Evolutionary conservation across 1,140 invertebrate species (phyloP).

Genomic region (Vanessa atalanta): DNA sequence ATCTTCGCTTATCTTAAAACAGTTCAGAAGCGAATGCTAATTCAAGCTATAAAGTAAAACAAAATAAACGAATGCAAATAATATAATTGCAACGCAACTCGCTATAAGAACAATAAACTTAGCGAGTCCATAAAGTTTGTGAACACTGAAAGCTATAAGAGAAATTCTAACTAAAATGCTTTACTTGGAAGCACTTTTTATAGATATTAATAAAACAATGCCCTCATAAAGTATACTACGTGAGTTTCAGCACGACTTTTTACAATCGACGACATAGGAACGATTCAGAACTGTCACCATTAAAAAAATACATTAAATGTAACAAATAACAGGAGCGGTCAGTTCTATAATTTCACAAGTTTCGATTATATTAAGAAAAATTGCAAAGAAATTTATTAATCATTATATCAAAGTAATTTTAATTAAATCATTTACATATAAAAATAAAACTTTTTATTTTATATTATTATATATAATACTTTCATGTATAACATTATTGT

Average conservation of each 20-base stretch:
- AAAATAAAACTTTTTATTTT: too few species aligned
- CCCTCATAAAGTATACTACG: constrained; percentile 69
- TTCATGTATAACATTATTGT: too few species aligned
- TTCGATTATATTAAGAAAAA: too few species aligned
- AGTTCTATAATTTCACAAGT: too few species aligned
- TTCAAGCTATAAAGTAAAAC: constrained; percentile 6
- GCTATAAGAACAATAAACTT: constrained; percentile 61
- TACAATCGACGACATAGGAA: constrained; percentile 44
- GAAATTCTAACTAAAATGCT: constrained; percentile 55
- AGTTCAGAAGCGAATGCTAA: constrained; percentile 12
- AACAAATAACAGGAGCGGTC: too few species aligned
- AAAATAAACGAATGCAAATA: constrained; percentile 27
- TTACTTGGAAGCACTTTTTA: constrained; percentile 75
- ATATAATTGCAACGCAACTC: constrained; percentile 30
- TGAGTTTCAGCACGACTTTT: constrained; percentile 46
- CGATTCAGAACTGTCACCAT: background rate
- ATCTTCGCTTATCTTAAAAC: background rate
- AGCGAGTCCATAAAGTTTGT: constrained; percentile 64
- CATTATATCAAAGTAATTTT: too few species aligned
- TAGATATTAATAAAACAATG: constrained; percentile 80
- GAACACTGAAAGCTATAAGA: constrained; percentile 65
- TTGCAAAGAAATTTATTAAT: too few species aligned
- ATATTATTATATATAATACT: too few species aligned
- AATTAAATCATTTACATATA: too few species aligned
- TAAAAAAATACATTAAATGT: too few species aligned